phyloP scores from a whole-genome alignment of 2,113 vertebrate genomes.

The Aphelocoma coerulescens region DNA sequence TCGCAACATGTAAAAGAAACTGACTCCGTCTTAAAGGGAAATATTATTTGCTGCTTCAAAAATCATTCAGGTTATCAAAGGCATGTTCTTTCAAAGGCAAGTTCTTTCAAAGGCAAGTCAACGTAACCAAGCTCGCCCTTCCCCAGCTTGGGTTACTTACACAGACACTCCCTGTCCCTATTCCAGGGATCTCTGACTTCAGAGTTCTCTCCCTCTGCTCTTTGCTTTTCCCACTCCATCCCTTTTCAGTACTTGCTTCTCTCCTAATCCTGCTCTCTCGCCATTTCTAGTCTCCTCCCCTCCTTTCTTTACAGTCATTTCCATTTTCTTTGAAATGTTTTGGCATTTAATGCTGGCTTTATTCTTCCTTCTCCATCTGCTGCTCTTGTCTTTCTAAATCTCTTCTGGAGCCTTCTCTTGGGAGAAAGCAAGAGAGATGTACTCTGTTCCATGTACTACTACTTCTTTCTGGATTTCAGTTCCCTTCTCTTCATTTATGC shows the following conservation, averaged over 20 bases:
- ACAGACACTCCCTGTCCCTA: not conserved
- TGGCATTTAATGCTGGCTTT: constrained; percentile 60
- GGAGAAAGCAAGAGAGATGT: not conserved
- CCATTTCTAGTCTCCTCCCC: not conserved
- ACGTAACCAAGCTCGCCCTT: not conserved
- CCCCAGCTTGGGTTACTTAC: not conserved
- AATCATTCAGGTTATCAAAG: not conserved
- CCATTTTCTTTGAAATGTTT: constrained; percentile 62
- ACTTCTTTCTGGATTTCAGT: not conserved
- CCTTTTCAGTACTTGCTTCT: not conserved
- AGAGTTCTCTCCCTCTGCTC: not conserved
- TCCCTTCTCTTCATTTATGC: not conserved
- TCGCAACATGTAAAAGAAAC: not conserved
- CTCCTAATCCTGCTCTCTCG: not conserved
- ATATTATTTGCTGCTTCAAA: not conserved
- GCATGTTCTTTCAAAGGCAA: not conserved
- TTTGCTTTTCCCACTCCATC: not conserved
- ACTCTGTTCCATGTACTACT: not conserved
- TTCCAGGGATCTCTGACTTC: not conserved
- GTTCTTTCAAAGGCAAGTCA: not conserved
- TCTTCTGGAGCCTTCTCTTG: constrained; percentile 43
- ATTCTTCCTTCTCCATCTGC: constrained; percentile 63
- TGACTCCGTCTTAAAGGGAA: not conserved
- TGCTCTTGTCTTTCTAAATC: constrained; percentile 61
- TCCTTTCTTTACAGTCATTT: constrained; percentile 59